Evolutionary conservation across 2,888 invertebrate genomes (phyloP).

Genomic region (Arrhopalites spinosus): DNA sequence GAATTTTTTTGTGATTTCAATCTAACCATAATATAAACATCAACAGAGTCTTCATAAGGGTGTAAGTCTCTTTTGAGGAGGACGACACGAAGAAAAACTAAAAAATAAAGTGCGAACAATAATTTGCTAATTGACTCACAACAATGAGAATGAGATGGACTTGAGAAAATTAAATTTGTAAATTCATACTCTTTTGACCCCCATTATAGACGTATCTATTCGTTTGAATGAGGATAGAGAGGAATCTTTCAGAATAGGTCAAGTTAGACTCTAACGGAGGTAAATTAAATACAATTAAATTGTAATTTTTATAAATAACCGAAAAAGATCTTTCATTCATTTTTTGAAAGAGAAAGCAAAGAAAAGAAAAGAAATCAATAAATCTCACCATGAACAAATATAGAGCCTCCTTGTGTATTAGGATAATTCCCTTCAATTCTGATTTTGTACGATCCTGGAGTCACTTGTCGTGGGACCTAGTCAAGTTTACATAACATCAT

Average conservation of each 20-base stretch:
- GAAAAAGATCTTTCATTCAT: no score
- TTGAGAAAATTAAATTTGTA: not conserved
- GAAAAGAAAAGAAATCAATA: no score
- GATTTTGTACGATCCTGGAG: conserved; percentile 60
- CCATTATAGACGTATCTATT: conserved; percentile 64
- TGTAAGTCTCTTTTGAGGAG: conserved; percentile 59
- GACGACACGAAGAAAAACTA: conserved; percentile 58
- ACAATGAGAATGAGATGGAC: no score
- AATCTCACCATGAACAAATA: conserved; percentile 63
- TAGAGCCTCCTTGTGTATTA: conserved; percentile 60
- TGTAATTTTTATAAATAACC: no score
- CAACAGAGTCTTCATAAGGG: conserved; percentile 60
- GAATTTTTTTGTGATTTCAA: no score
- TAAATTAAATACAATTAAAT: no score
- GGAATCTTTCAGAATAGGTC: conserved; percentile 61
- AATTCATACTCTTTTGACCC: conserved; percentile 61
- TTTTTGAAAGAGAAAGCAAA: no score
- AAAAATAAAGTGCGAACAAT: not conserved
- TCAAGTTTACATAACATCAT: no score
- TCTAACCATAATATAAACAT: conserved; percentile 60
- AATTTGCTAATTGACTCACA: no score
- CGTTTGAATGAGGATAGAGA: conserved; percentile 64
- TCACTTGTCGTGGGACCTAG: conserved; percentile 61
- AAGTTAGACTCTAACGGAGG: conserved; percentile 58
- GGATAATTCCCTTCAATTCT: conserved; percentile 62